These are phyloP conservation scores for Dermatemys mawii DNA, from an alignment of 2,113 vertebrate species.

Conservation along the genomic window DNA sequence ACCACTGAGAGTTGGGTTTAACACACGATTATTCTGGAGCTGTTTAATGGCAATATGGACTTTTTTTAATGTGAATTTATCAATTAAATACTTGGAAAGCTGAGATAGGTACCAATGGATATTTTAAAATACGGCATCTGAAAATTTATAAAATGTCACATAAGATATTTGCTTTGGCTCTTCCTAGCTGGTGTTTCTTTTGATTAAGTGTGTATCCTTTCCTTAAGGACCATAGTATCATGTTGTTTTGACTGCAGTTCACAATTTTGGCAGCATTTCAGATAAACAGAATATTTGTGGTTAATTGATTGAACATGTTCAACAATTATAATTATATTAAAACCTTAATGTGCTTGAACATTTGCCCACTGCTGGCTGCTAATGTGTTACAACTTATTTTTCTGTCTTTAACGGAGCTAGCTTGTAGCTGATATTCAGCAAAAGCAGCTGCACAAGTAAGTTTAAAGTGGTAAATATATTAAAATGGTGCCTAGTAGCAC, in stretches of 20 bases:
- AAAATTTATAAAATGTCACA: constrained; percentile 68
- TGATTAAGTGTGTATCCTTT: constrained; percentile 65
- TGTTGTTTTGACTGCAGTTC: constrained; percentile 73
- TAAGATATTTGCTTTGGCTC: constrained; percentile 72
- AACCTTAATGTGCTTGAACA: constrained; percentile 72
- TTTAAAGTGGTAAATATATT: not conserved
- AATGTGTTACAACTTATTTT: constrained; percentile 33
- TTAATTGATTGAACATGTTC: constrained; percentile 80
- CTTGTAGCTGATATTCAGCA: constrained; percentile 12
- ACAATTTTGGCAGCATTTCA: constrained; percentile 75
- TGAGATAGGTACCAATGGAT: not conserved
- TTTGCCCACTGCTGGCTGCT: constrained; percentile 72
- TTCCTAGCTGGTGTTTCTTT: constrained; percentile 35
- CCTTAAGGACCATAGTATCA: constrained; percentile 52
- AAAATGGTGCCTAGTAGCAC: not conserved
- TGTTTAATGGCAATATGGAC: constrained; percentile 50
- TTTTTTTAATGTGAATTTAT: constrained; percentile 60
- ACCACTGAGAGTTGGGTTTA: not conserved
- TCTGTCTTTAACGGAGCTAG: constrained; percentile 38
- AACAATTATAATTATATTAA: constrained; percentile 79
- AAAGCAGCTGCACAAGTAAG: not conserved
- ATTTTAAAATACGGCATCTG: constrained; percentile 62
- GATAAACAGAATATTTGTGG: constrained; percentile 79
- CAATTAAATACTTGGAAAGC: constrained; percentile 64
- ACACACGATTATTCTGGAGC: constrained; percentile 15